Percentiles rank a stretch among this genome's conserved stretches.
These are phyloP conservation scores for Alexandromys fortis DNA, from an alignment of 2,113 vertebrate species.

Conservation along the genomic window DNA sequence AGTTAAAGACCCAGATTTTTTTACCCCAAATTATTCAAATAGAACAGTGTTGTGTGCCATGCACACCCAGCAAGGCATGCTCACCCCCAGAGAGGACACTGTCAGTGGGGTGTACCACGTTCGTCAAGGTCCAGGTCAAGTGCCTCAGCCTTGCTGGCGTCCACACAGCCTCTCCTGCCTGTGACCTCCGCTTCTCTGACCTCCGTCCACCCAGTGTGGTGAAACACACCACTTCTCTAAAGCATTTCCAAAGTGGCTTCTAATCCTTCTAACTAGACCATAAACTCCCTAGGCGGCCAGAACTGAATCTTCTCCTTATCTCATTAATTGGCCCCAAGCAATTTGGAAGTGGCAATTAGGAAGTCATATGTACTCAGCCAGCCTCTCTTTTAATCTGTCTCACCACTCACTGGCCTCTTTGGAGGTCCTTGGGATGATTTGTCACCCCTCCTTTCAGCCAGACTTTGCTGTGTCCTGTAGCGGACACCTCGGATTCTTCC, in stretches of 20 bases:
- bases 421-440: not conserved
- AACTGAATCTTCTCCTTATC: not conserved
- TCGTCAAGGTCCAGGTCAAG: not conserved
- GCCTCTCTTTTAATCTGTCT: not conserved
- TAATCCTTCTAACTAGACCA: not conserved
- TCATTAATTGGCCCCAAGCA: not conserved
- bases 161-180: not conserved
- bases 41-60: not conserved
- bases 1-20: not conserved
- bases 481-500: not conserved
- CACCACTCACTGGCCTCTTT: not conserved
- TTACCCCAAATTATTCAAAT: slow-evolving; percentile 17
- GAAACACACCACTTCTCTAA: not conserved
- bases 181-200: not conserved
- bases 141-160: not conserved
- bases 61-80: not conserved
- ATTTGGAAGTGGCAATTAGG: not conserved
- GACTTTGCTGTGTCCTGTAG: not conserved
- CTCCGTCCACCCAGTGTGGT: not conserved
- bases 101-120: too few relatives aligned
- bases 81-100: not conserved
- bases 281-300: not conserved
- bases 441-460: not conserved
- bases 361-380: not conserved
- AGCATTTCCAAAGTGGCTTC: not conserved